These are phyloP conservation scores for Austrolebias charrua DNA, from an alignment of 2,797 vertebrate genomes.

Conservation along the genomic window DNA sequence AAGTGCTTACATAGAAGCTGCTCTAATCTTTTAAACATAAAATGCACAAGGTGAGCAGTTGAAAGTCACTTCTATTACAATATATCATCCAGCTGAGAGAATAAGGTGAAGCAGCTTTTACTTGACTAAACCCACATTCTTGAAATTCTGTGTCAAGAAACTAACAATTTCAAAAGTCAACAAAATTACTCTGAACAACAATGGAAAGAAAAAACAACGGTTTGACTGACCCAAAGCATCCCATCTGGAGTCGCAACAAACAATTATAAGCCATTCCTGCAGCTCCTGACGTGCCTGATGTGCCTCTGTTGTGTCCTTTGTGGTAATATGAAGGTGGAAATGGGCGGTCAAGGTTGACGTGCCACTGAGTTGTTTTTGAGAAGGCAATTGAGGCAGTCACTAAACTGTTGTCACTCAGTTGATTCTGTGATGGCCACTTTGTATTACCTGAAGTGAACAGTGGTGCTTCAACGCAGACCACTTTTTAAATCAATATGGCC, in stretches of 20 bases:
- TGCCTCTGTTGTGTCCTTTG: neutral
- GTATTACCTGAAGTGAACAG: neutral
- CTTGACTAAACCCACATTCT: conserved; percentile 10
- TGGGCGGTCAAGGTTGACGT: neutral
- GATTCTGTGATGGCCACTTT: neutral
- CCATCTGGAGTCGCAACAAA: conserved; percentile 11
- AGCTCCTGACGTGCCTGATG: neutral
- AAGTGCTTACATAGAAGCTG: conserved; percentile 8
- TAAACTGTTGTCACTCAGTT: neutral
- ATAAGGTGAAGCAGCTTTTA: conserved; percentile 40
- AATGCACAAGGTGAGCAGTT: conserved; percentile 12
- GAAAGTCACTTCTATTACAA: conserved; percentile 14
- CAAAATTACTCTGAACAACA: conserved; percentile 13
- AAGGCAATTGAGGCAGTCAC: neutral
- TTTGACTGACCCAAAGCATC: conserved; percentile 8
- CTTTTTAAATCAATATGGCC: too few species aligned
- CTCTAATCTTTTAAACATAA: conserved; percentile 9
- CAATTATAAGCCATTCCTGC: neutral
- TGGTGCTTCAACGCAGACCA: neutral
- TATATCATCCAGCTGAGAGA: conserved; percentile 12
- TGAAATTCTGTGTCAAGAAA: conserved; percentile 26
- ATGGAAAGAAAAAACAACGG: neutral
- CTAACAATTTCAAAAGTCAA: conserved; percentile 23
- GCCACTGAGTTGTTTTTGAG: neutral
- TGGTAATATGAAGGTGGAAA: neutral